Evolutionary conservation across 2,113 vertebrate species (phyloP), one percentile per base, ranked within the genome.

Genomic region (Montifringilla adamsi): DNA sequence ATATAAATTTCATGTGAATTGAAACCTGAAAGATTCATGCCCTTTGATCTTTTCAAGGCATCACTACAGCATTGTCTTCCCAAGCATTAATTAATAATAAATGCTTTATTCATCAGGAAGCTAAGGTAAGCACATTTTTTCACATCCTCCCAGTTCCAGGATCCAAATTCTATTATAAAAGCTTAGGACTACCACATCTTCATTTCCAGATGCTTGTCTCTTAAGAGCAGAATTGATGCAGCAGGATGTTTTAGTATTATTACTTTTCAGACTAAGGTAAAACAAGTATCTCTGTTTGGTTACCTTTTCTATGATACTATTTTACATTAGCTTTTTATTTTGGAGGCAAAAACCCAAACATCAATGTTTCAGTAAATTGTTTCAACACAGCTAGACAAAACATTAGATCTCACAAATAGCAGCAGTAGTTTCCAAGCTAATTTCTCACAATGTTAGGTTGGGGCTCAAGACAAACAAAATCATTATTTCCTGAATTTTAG

Each of bases 11-110:
- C 44, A 47, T 15, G 28, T 64, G 53, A 91, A 63, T 26, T 44
- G 18, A 93, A 94, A 92, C 12, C 28, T 80, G 75, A 78, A 90
- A 86, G 75, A 83, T 90, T 80, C 63, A 80, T 35, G 20, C 21
- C 35, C 50, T 95, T 88, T 85, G 63, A 73, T 62, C 59, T 90
- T 74, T 81, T 39, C 52, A 90, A 74, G 27, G 11, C 28, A 49
- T 89, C 87, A 86, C 58, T 67, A 60, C 28, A 63, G 33, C 39
- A 67, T 89, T 91, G 75, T 89, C 60, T 84, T 84, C 30, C 15
- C 28, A 79, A 79, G 62, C 41, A 87, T 60, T 94, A 93, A 89
- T 91, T 93, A 93, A 91, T 90, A 83, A 89, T 84, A 74, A 77
- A 82, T 56, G 49, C 10, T 93, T 87, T 31, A 68, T 94, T 79